Conservation (phyloP, 2,797 vertebrate species). For the Sebastes oblongus region DNA sequence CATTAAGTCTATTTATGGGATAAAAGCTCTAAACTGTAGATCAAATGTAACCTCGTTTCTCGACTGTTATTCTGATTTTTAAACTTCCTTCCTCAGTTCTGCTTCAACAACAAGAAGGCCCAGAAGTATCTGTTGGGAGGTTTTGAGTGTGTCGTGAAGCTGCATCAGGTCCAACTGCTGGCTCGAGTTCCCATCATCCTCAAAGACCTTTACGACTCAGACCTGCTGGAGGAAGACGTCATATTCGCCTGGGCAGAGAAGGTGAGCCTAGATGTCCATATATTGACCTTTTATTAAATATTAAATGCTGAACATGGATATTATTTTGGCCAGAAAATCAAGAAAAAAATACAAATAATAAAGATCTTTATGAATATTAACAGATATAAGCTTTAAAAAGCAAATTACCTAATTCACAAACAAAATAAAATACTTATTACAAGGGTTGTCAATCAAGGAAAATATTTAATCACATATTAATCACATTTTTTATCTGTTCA, state of each 20-base stretch:
- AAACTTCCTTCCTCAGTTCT: conserved; percentile 83
- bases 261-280: conserved; percentile 69
- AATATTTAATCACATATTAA: too few relatives aligned
- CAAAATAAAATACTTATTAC: too few relatives aligned
- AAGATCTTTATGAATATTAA: neutral
- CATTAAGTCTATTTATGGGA: neutral
- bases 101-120: conserved; percentile 96
- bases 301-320: neutral
- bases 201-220: conserved; percentile 96
- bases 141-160: conserved; percentile 95
- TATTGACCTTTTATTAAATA: neutral
- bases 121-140: conserved; percentile 95
- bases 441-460: too few relatives aligned
- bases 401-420: neutral
- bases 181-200: conserved; percentile 93
- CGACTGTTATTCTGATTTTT: neutral
- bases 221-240: conserved; percentile 96
- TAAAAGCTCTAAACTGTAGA: neutral
- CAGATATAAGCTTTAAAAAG: neutral
- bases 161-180: conserved; percentile 93
- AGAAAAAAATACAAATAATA: neutral
- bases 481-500: too few relatives aligned
- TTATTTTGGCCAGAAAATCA: neutral
- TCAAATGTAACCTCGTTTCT: neutral
- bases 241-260: conserved; percentile 97